Evolutionary conservation across 2,888 invertebrate genomes (phyloP).

Genomic region (Andrena chrysosceles): DNA sequence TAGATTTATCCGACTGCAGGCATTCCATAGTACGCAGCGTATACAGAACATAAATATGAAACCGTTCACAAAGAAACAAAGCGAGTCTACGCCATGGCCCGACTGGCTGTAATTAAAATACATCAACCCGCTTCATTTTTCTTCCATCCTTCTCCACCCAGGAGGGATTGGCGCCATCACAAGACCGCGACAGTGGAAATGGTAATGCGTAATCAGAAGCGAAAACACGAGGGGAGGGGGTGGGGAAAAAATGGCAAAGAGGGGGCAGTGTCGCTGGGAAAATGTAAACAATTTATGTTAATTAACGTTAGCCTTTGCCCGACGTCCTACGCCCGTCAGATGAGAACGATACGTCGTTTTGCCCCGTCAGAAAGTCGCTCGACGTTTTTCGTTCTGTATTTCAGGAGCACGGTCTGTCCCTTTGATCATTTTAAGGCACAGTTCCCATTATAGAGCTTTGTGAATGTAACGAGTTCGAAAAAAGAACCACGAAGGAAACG

Average conservation of each 20-base stretch:
- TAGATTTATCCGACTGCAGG: too few relatives aligned
- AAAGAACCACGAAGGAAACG: slow-evolving; percentile 8
- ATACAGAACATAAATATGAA: too few relatives aligned
- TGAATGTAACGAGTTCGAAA: slow-evolving; percentile 26
- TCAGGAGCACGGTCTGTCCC: slow-evolving; percentile 51
- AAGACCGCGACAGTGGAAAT: neutral
- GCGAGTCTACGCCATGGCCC: too few relatives aligned
- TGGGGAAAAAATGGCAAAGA: slow-evolving; percentile 44
- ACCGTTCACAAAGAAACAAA: too few relatives aligned
- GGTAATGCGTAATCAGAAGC: slow-evolving; percentile 22
- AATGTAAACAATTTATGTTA: slow-evolving; percentile 79
- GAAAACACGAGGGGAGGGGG: neutral
- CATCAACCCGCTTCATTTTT: neutral
- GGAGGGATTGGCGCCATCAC: neutral
- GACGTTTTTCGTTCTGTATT: slow-evolving; percentile 60
- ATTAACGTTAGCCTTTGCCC: slow-evolving; percentile 79
- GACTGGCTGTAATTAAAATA: too few relatives aligned
- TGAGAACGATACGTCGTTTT: slow-evolving; percentile 53
- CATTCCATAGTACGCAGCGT: too few relatives aligned
- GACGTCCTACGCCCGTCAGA: slow-evolving; percentile 67
- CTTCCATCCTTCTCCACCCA: neutral
- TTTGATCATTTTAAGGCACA: slow-evolving; percentile 64
- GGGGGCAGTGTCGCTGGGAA: slow-evolving; percentile 59
- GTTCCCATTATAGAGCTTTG: slow-evolving; percentile 52
- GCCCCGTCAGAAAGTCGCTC: slow-evolving; percentile 59